phyloP scores from a whole-genome alignment of 2,113 vertebrate genomes.

The Pachycephala philippinensis region DNA sequence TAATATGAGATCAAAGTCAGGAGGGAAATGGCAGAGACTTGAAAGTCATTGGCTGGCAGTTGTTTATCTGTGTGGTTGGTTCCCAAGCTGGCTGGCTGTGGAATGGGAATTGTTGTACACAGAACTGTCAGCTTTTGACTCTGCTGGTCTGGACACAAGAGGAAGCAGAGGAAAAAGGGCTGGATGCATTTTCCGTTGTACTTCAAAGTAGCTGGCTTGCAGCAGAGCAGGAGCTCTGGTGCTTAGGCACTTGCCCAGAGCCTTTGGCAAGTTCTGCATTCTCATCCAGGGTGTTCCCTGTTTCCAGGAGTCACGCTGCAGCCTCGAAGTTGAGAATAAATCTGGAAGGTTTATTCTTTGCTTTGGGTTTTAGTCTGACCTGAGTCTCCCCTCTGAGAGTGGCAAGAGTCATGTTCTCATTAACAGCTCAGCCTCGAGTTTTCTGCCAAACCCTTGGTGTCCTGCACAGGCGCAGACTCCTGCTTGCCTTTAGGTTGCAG shows the following conservation, averaged over 20 bases:
- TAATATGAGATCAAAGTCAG: neutral
- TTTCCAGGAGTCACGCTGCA: neutral
- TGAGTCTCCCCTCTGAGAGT: neutral
- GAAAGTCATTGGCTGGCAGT: neutral
- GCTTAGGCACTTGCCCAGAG: neutral
- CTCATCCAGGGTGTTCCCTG: neutral
- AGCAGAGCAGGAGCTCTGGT: neutral
- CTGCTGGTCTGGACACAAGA: neutral
- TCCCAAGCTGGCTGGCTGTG: neutral
- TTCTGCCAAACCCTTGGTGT: neutral
- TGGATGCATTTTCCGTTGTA: neutral
- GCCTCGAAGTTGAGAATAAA: neutral
- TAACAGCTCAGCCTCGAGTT: neutral
- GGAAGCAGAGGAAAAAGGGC: neutral
- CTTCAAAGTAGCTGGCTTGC: neutral
- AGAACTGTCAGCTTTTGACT: neutral
- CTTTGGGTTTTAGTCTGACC: neutral
- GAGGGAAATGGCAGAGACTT: neutral
- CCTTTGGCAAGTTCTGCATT: neutral
- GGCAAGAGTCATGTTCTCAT: neutral
- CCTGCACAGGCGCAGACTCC: fast-evolving
- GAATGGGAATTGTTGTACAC: neutral
- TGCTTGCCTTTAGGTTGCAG: neutral
- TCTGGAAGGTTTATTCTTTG: neutral
- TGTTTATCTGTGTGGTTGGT: neutral